Conservation (phyloP, 1,140 invertebrate genomes). For the Drosophila sproati region DNA sequence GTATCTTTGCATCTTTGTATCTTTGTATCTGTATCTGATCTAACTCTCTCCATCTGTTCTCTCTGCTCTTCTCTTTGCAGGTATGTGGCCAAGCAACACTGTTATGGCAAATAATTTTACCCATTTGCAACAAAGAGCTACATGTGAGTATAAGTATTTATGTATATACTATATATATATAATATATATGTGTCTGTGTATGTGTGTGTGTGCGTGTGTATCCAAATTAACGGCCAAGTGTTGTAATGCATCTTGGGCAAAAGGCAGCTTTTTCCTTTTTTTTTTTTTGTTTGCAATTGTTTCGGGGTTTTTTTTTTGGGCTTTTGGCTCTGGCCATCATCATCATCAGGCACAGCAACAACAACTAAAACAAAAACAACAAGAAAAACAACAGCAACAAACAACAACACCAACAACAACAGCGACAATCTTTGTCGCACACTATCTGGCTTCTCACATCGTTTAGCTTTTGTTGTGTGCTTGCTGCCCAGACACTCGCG, state of each 20-base stretch:
- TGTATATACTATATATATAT: no score
- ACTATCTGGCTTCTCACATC: constrained; percentile 73
- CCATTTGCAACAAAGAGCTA: constrained; percentile 11
- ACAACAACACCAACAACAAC: constrained; percentile 41
- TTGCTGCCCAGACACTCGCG: constrained; percentile 73
- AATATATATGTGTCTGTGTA: background rate
- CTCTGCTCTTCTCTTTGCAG: constrained; percentile 28
- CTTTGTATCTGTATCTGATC: background rate
- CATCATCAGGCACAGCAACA: constrained; percentile 31
- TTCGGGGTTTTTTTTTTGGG: constrained; percentile 30
- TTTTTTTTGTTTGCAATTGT: constrained; percentile 38
- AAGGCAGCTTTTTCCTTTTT: constrained; percentile 20
- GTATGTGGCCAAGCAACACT: constrained; percentile 33
- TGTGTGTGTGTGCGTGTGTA: constrained; percentile 15
- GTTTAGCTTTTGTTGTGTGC: constrained; percentile 71
- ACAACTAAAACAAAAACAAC: constrained; percentile 49
- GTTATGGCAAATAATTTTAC: constrained; percentile 26
- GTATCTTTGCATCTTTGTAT: constrained; percentile 11
- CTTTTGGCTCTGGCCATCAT: constrained; percentile 50
- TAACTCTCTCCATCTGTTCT: background rate
- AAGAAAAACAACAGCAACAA: constrained; percentile 46
- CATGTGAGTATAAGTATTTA: background rate
- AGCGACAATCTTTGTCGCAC: constrained; percentile 51
- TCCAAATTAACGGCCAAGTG: constrained; percentile 43
- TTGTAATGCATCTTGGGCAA: constrained; percentile 39